Evolutionary conservation across 2,113 vertebrate genomes (phyloP).

Genomic region (Ictidomys tridecemlineatus): DNA sequence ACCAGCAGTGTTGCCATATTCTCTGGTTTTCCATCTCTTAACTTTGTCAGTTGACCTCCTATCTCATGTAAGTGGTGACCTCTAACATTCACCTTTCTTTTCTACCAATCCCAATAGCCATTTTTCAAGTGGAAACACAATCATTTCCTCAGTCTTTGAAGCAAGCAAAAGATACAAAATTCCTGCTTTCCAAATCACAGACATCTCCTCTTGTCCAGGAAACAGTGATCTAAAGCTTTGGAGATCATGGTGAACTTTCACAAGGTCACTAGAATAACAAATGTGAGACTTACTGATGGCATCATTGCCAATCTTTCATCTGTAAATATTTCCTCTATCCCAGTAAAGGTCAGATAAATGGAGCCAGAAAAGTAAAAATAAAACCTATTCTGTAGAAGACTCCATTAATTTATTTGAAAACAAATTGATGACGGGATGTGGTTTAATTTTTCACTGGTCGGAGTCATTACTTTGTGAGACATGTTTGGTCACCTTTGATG

Average conservation of each 20-base stretch:
- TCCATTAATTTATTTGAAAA: slow-evolving; percentile 78
- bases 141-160: neutral
- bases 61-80: neutral
- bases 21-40: neutral
- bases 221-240: neutral
- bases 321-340: slow-evolving; percentile 46
- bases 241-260: neutral
- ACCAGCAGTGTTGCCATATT: neutral
- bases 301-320: slow-evolving; percentile 12
- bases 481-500: slow-evolving; percentile 81
- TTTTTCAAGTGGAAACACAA: neutral
- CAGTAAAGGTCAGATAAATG: slow-evolving; percentile 71
- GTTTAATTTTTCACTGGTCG: slow-evolving; percentile 82
- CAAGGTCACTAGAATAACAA: slow-evolving; percentile 50
- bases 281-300: slow-evolving; percentile 4
- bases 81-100: neutral
- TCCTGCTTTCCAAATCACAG: slow-evolving; percentile 9
- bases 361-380: slow-evolving; percentile 77
- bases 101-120: neutral
- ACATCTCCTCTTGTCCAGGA: neutral
- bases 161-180: neutral
- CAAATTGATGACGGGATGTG: slow-evolving; percentile 76
- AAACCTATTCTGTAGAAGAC: slow-evolving; percentile 65
- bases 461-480: slow-evolving; percentile 75
- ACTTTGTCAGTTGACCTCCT: neutral